Evolutionary conservation across 2,888 invertebrate species (phyloP).

Genomic region (Laspeyria flexula): DNA sequence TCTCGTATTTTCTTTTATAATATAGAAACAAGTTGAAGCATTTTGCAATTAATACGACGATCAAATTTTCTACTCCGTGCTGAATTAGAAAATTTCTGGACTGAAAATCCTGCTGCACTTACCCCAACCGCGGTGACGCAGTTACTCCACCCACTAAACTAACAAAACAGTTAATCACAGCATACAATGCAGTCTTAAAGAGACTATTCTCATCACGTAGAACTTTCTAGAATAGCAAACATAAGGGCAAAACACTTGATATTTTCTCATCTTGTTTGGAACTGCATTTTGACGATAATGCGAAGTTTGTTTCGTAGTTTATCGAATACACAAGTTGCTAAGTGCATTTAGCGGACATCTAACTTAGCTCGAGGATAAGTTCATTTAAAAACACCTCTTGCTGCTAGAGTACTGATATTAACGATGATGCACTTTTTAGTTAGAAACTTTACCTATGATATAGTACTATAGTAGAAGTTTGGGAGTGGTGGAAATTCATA

Average conservation of each 20-base stretch:
- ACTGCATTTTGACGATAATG: constrained; percentile 5
- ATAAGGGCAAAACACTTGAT: background rate
- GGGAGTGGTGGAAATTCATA: too few relatives aligned
- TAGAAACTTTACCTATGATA: background rate
- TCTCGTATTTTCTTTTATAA: too few relatives aligned
- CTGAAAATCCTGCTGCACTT: too few relatives aligned
- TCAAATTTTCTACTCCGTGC: too few relatives aligned
- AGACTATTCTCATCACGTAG: background rate
- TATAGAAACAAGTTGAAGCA: too few relatives aligned
- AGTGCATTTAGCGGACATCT: constrained; percentile 17
- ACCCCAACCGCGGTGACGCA: too few relatives aligned
- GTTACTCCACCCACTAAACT: too few relatives aligned
- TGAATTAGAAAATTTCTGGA: too few relatives aligned
- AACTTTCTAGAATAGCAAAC: background rate
- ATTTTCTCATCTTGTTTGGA: background rate
- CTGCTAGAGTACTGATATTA: constrained; percentile 9
- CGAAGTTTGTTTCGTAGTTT: constrained; percentile 11
- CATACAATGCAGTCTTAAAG: too few relatives aligned
- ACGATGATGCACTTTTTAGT: background rate
- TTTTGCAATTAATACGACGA: too few relatives aligned
- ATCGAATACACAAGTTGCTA: constrained; percentile 20
- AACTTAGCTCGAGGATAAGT: constrained; percentile 21
- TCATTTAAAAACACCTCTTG: constrained; percentile 20
- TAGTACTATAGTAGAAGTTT: too few relatives aligned
- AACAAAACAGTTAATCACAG: too few relatives aligned